Percentiles rank a stretch among this genome's conserved stretches.
Evolutionary conservation across 2,888 invertebrate genomes (phyloP).

Genomic region (Drosophila neotestacea): DNA sequence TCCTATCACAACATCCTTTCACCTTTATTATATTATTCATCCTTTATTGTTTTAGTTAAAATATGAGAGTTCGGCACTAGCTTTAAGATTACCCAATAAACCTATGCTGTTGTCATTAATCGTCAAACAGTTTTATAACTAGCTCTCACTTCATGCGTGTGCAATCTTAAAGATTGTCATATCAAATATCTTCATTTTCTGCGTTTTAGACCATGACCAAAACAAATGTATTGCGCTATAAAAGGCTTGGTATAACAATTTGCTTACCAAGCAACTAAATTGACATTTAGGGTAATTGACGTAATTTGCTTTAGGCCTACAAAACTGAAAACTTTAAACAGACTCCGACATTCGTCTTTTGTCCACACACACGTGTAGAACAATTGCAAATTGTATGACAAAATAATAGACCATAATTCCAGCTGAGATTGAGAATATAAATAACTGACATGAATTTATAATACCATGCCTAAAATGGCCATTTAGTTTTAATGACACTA

Average conservation of each 20-base stretch:
- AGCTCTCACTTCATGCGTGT: slow-evolving; percentile 13
- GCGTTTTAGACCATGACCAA: slow-evolving; percentile 66
- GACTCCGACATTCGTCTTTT: not conserved
- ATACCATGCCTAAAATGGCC: slow-evolving; percentile 5
- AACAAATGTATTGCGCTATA: slow-evolving; percentile 37
- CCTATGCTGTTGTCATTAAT: slow-evolving; percentile 12
- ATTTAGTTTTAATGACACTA: slow-evolving; percentile 19
- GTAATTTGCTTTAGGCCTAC: slow-evolving; percentile 32
- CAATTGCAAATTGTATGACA: slow-evolving; percentile 15
- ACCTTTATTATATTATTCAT: too few species aligned
- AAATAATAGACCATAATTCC: slow-evolving; percentile 22
- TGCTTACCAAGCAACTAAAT: slow-evolving; percentile 22
- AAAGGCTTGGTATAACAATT: slow-evolving; percentile 26
- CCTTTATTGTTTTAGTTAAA: too few species aligned
- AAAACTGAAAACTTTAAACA: slow-evolving; percentile 6
- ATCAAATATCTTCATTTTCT: slow-evolving; percentile 67
- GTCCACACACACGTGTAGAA: slow-evolving; percentile 1
- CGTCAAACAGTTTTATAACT: slow-evolving; percentile 13
- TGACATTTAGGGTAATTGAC: slow-evolving; percentile 56
- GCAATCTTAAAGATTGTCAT: slow-evolving; percentile 44
- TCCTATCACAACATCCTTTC: too few species aligned
- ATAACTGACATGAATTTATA: not conserved
- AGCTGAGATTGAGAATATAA: slow-evolving; percentile 11
- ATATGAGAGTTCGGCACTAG: too few species aligned
- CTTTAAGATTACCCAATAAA: not conserved